A percentile compares a stretch with the other conserved stretches of the same genome.
These are phyloP conservation scores for Fulmarus glacialis DNA, from an alignment of 2,113 vertebrate species.

Conservation along the genomic window DNA sequence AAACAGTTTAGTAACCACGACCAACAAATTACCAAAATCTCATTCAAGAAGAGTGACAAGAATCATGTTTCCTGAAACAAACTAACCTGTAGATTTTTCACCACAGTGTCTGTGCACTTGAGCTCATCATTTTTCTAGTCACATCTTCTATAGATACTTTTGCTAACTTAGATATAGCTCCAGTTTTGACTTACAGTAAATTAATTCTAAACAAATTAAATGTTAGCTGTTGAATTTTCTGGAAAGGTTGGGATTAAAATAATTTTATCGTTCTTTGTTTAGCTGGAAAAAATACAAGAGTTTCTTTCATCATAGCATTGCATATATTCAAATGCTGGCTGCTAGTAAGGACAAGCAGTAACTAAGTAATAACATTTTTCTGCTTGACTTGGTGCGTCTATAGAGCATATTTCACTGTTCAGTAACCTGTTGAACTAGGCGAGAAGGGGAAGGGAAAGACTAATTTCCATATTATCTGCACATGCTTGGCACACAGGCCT, in stretches of 20 bases:
- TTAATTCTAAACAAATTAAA: neutral
- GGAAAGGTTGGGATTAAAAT: neutral
- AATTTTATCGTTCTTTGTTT: neutral
- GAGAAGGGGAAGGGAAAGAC: neutral
- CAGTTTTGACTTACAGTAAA: neutral
- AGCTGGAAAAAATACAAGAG: neutral
- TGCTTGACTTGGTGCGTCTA: slow-evolving; percentile 11
- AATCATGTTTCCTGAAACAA: neutral
- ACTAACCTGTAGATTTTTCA: neutral
- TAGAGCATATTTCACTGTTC: slow-evolving; percentile 11
- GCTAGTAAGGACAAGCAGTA: slow-evolving; percentile 12
- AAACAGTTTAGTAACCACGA: slow-evolving; percentile 13
- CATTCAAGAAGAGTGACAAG: neutral
- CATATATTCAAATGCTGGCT: neutral
- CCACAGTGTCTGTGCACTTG: neutral
- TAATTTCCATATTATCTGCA: neutral
- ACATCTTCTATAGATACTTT: neutral
- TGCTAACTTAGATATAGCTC: neutral
- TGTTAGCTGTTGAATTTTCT: neutral
- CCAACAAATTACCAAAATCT: slow-evolving; percentile 19
- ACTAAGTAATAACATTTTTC: slow-evolving; percentile 28
- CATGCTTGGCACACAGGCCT: neutral
- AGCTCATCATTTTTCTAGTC: neutral
- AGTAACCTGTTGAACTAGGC: slow-evolving; percentile 27
- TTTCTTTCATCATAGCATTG: neutral